Base-by-base conservation (phyloP, 53 echinoderm and acorn worm genomes). In the Temnopleurus reevesii region DNA sequence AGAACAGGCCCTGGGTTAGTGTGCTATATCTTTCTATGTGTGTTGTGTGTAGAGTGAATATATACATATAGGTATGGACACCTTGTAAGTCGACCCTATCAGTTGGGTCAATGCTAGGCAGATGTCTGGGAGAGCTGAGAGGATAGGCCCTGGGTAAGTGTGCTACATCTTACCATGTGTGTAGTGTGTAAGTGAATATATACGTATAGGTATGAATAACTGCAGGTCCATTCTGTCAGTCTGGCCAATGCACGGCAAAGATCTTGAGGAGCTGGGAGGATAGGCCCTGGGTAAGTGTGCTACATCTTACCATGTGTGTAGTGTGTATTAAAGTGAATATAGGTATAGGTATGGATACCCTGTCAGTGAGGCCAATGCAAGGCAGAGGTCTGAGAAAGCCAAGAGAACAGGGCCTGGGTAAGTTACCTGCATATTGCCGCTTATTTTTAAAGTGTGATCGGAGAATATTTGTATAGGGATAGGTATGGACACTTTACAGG, bases 301-400 rank as follows among this genome's bases (percentile, higher is more conserved):
- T n/a, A n/a, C n/a, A n/a, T n/a, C n/a, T n/a, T n/a, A n/a, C n/a
- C n/a, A n/a, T n/a, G n/a, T n/a, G n/a, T n/a, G n/a, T n/a, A n/a
- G n/a, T n/a, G n/a, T n/a, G n/a, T n/a, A n/a, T n/a, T n/a, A n/a
- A n/a, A n/a, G n/a, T n/a, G n/a, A n/a, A n/a, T n/a, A n/a, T n/a
- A n/a, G 80, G 96, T 46, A 99, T 99, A 21, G 99, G 99, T 94
- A 99, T 99, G 99, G 99, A 99, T 92, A 96, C 99, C 49, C 99
- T 5, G 96, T 99, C 85, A 99, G 99, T 84, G 94, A 99, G 81
- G 99, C 99, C 6, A 99, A 96, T 87, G 99, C 99, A 5, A 93
- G 90, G 38, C 99, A 99, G 93, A 91, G 99, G 54, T 93, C 99
- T 34, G 99, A 96, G 0, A 64, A 96, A 83, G 99, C 99, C 54